Base-by-base conservation (phyloP, 2,113 vertebrate species). In the Leucoraja erinaceus region DNA sequence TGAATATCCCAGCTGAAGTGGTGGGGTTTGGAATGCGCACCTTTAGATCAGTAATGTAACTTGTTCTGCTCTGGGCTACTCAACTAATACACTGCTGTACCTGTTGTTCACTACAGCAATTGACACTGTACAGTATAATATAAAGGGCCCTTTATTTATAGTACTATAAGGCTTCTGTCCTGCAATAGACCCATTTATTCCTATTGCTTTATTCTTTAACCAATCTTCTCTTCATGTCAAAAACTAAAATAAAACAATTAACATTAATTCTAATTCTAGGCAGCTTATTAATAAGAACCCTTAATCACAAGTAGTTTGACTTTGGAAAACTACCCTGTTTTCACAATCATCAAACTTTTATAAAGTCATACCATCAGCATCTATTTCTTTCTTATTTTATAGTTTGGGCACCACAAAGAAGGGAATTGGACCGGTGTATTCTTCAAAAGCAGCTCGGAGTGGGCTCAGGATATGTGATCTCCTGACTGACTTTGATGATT, bases 361-460 rank as follows among this genome's bases (percentile, higher is more conserved):
- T 86, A 63, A 88, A 66, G 63, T n/a, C 59, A 88, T n/a, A 28
- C 59, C 28, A 47, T 47, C 38, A 47, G 38, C 38, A 47, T 47
- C 38, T 86, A 59, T 59, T 59, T 63, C 28, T 86, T 86, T 22
- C 61, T 75, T 95, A 94, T 93, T 94, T 94, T 61, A 11, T 95
- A 99, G 98, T 95, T 96, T 99, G 94, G 98, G 98, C 93, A 99
- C 98, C 75, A 99, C 98, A 18, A 99, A 99, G 95, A 99, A 99
- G 95, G 98, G 98, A 86, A 99, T 99, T 56, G 98, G 98, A 76
- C 98, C 98, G 0, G 98, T 99, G 22, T 99, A 99, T 95, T 99
- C 98, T 0, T 98, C 98, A 66, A 99, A 99, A 96, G 98, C 98
- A 75, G 97, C 98, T 86, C 98, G 98, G 91, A 99, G 97, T 93